A percentile compares a stretch with the other conserved stretches of the same genome.
These are phyloP conservation scores for Neolamprologus modestus DNA, from an alignment of 2,113 vertebrate genomes.

Conservation along the genomic window DNA sequence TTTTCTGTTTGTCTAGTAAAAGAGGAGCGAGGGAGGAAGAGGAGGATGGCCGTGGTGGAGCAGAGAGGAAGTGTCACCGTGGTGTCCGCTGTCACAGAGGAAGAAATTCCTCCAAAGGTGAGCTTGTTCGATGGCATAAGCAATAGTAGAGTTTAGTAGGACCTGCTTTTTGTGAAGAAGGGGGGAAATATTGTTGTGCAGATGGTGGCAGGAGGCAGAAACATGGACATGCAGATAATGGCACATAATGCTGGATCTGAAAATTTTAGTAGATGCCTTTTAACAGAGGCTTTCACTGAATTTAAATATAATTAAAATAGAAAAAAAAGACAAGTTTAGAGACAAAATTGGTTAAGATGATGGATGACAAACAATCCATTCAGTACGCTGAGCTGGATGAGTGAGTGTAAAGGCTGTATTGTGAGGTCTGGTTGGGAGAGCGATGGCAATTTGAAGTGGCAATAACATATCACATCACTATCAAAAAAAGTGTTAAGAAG, in stretches of 20 bases:
- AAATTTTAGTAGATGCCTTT: not conserved
- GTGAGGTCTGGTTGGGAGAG: fast-evolving
- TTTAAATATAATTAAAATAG: not conserved
- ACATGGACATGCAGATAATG: not conserved
- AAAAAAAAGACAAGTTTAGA: not conserved
- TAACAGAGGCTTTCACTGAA: not conserved
- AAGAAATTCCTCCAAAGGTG: not conserved
- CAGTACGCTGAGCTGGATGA: not conserved
- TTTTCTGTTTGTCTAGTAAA: not conserved
- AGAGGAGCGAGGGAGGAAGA: not conserved
- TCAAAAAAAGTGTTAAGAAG: fast-evolving
- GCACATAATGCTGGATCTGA: not conserved
- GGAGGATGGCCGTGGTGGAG: slow-evolving; percentile 14
- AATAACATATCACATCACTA: fast-evolving
- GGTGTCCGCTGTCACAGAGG: not conserved
- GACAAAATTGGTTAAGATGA: fast-evolving
- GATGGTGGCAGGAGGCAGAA: not conserved
- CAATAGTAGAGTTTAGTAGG: not conserved
- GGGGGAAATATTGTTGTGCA: not conserved
- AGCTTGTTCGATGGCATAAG: fast-evolving
- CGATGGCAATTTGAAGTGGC: not conserved
- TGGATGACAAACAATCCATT: not conserved
- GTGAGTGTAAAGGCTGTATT: not conserved
- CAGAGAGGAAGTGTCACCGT: not conserved
- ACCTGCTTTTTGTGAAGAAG: not conserved